Evolutionary conservation across 1,140 invertebrate species (phyloP).

Genomic region (Panulirus ornatus): DNA sequence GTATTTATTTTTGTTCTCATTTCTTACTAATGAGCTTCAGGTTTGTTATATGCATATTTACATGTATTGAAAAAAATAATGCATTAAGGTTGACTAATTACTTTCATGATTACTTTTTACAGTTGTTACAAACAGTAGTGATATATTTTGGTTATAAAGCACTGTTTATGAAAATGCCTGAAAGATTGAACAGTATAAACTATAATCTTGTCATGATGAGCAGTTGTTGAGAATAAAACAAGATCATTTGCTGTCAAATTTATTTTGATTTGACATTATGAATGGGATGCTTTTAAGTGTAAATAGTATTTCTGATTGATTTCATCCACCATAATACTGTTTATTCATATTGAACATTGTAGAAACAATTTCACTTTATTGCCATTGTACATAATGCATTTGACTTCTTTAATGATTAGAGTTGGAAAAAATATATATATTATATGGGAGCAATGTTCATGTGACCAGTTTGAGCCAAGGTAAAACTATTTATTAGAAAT

Average conservation of each 20-base stretch:
- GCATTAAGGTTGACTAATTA: background rate
- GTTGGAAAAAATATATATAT: background rate
- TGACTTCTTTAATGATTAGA: background rate
- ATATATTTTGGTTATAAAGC: background rate
- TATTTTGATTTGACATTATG: background rate
- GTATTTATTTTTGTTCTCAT: background rate
- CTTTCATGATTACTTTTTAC: background rate
- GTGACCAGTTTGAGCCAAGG: conserved; percentile 17
- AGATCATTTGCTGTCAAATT: background rate
- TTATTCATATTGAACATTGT: conserved; percentile 33
- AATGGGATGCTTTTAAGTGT: conserved; percentile 24
- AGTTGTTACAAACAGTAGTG: background rate
- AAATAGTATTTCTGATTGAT: conserved; percentile 40
- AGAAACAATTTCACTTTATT: conserved; percentile 19
- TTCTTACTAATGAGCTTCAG: background rate
- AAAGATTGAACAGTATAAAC: background rate
- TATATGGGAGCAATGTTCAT: conserved; percentile 32
- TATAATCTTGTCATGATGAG: background rate
- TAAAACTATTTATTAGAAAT: conserved; percentile 33
- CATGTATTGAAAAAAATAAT: background rate
- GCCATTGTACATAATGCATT: conserved; percentile 38
- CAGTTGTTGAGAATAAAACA: background rate
- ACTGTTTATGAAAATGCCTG: background rate
- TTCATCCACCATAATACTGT: background rate
- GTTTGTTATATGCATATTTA: background rate